Conservation (phyloP, 2,797 vertebrate genomes). For the Cottoperca gobio region DNA sequence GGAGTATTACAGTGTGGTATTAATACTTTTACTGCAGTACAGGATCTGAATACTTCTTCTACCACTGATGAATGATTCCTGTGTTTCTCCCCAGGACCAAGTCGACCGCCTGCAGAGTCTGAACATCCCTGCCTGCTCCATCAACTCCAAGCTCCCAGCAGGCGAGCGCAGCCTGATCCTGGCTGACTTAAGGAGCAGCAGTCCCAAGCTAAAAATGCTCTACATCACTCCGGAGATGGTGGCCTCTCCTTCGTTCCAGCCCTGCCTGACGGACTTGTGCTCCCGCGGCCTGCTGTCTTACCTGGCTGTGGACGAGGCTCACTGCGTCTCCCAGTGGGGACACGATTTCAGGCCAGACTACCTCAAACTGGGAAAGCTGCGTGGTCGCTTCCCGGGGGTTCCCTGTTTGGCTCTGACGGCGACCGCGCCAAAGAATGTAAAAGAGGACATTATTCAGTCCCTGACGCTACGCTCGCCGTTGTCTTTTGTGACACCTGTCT, state of each 20-base stretch:
- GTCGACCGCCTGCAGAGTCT: constrained; percentile 90
- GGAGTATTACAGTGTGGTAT: too few relatives aligned
- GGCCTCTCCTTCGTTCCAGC: constrained; percentile 92
- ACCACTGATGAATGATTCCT: too few relatives aligned
- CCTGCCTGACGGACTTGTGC: constrained; percentile 87
- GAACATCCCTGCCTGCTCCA: constrained; percentile 90
- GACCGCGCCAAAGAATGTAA: constrained; percentile 92
- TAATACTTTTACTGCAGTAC: too few relatives aligned
- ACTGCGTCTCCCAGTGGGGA: constrained; percentile 99
- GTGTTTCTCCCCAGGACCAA: constrained; percentile 87
- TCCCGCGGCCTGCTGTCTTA: constrained; percentile 90
- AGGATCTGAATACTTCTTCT: too few relatives aligned
- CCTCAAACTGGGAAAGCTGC: constrained; percentile 90
- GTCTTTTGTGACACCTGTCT: constrained; percentile 91
- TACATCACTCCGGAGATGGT: constrained; percentile 99
- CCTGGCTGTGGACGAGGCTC: constrained; percentile 95
- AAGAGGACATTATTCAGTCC: constrained; percentile 88
- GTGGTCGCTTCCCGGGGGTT: constrained; percentile 80
- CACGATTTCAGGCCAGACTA: constrained; percentile 98
- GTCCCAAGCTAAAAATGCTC: constrained; percentile 91
- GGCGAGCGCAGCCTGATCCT: constrained; percentile 89
- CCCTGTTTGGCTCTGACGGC: constrained; percentile 94
- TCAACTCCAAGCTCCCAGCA: constrained; percentile 92
- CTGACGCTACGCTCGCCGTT: constrained; percentile 86
- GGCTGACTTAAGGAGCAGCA: constrained; percentile 87